Conservation (phyloP, 2,113 vertebrate genomes). For the Lathamus discolor region DNA sequence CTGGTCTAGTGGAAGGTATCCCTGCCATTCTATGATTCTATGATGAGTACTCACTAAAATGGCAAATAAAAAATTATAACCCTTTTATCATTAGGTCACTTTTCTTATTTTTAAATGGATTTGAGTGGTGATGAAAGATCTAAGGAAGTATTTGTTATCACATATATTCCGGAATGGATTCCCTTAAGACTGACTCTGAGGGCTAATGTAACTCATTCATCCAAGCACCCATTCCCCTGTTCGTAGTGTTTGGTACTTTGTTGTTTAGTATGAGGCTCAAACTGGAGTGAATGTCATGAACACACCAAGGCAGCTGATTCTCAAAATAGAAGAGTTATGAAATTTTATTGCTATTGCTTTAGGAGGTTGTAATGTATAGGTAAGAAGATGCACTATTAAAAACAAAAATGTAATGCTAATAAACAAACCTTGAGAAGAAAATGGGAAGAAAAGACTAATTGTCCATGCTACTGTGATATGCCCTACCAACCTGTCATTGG, state of each 20-base stretch:
- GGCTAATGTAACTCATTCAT: background rate
- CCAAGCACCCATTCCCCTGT: background rate
- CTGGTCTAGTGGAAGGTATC: background rate
- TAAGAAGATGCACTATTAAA: background rate
- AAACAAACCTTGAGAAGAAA: background rate
- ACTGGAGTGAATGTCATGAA: background rate
- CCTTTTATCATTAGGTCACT: background rate
- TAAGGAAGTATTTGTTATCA: background rate
- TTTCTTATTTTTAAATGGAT: background rate
- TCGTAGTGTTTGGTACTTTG: background rate
- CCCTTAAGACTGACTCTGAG: background rate
- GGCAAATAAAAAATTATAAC: background rate
- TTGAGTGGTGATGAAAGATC: background rate
- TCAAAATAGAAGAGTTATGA: background rate
- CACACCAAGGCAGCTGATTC: background rate
- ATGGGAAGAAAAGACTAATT: background rate
- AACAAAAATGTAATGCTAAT: background rate
- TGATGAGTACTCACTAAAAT: background rate
- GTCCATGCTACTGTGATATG: background rate
- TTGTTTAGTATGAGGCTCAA: background rate
- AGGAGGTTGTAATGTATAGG: background rate
- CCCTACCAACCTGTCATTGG: background rate
- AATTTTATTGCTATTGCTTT: background rate
- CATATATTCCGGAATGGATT: background rate
- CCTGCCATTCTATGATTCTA: background rate